Base-by-base conservation (phyloP, 2,797 vertebrate genomes). In the Anas flavirostris region DNA sequence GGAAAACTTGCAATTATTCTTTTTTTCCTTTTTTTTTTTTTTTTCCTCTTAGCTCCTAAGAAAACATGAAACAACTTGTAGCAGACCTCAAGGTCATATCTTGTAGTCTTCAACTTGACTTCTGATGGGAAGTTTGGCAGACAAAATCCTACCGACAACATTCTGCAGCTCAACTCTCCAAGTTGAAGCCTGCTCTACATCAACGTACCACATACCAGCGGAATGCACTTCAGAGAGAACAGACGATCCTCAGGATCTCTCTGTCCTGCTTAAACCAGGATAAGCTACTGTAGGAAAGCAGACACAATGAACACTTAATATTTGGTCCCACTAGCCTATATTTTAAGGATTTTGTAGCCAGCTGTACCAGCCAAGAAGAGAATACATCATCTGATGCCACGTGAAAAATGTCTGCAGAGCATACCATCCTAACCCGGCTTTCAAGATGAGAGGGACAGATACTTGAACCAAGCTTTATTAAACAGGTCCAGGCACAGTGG, bases 161-260 rank as follows among this genome's bases (percentile, higher is more conserved):
- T 76, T 83, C 80, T 92, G 59, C 76, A 88, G 77, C 41, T 62
- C 44, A 94, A 82, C 50, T 81, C 76, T 75, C 93, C 73, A 92
- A 86, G 85, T 92, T 93, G 60, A 90, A 96, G 90, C 87, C 82
- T 90, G 91, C 90, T 91, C 66, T 83, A 55, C 79, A 75, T 86
- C 76, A 88, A 50, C 0, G 15, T 46, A 72, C 62, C 66, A 76
- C 93, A 76, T 39, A 88, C 29, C 82, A 83, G 69, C 43, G 67
- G 90, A 94, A 94, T 23, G 74, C 52, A 82, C 82, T 84, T 91
- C 90, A 92, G 55, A 69, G 67, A 75, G 41, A 93, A 59, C 26
- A 86, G 87, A 86, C 76, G 73, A 73, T 76, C 74, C 74, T 81
- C 46, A 55, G 63, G 53, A 88, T 90, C 53, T 56, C 60, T 81